Evolutionary conservation across 2,797 vertebrate genomes (phyloP).

Genomic region (Coregonus sp.): DNA sequence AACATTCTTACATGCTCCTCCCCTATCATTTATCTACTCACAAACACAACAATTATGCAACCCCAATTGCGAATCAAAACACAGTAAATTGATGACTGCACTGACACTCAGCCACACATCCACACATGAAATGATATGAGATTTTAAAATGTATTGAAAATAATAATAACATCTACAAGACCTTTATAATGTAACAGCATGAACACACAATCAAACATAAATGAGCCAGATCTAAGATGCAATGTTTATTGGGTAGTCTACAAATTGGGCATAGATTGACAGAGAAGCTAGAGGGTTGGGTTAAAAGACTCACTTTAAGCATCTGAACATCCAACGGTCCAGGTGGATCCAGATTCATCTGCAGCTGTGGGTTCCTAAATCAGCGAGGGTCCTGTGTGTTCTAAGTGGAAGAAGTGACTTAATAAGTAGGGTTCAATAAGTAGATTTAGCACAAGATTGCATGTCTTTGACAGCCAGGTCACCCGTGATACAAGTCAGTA

Average conservation of each 20-base stretch:
- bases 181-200: background rate
- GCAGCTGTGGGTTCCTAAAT: constrained; percentile 43
- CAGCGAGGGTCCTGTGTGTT: constrained; percentile 49
- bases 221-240: constrained; percentile 1
- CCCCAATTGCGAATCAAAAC: background rate
- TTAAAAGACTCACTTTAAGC: background rate
- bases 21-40: background rate
- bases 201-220: background rate
- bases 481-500: too few species aligned
- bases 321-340: background rate
- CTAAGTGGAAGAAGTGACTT: constrained; percentile 19
- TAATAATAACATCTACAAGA: background rate
- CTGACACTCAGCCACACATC: background rate
- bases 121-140: background rate
- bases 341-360: constrained; percentile 45
- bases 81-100: background rate
- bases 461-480: too few species aligned
- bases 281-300: background rate
- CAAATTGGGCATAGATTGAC: background rate
- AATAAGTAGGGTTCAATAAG: background rate
- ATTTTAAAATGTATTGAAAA: background rate
- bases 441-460: background rate
- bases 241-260: constrained; percentile 13
- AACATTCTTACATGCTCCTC: background rate
- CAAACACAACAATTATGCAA: too few species aligned